Evolutionary conservation across 2,797 vertebrate species (phyloP).

Genomic region (Synanceia verrucosa): DNA sequence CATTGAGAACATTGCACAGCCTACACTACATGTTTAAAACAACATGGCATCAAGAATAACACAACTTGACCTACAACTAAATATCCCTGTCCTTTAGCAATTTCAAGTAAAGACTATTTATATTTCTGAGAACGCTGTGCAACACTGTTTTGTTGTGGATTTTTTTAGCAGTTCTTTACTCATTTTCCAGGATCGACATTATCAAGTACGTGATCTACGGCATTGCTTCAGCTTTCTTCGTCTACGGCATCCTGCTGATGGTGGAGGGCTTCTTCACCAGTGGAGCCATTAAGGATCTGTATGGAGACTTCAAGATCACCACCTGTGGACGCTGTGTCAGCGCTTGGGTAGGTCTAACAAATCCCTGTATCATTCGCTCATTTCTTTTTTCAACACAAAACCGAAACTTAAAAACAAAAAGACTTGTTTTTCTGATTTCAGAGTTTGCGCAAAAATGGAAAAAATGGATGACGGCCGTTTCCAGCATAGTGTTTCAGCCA

Average conservation of each 20-base stretch:
- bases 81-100: not conserved
- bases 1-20: too few relatives aligned
- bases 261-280: slow-evolving; percentile 99
- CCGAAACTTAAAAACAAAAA: too few relatives aligned
- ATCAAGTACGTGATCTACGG: slow-evolving; percentile 99
- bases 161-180: slow-evolving; percentile 26
- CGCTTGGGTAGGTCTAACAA: slow-evolving; percentile 88
- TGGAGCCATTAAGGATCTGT: slow-evolving; percentile 98
- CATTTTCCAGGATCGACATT: slow-evolving; percentile 91
- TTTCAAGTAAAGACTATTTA: not conserved
- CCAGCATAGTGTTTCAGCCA: too few relatives aligned
- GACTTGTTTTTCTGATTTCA: too few relatives aligned
- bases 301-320: slow-evolving; percentile 99
- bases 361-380: too few relatives aligned
- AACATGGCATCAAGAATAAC: not conserved
- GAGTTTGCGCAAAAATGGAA: too few relatives aligned
- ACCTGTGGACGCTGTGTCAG: slow-evolving; percentile 98
- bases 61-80: not conserved
- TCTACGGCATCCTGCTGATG: slow-evolving; percentile 98
- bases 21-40: too few relatives aligned
- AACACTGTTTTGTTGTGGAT: not conserved
- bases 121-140: not conserved
- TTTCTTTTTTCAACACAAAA: too few relatives aligned
- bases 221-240: slow-evolving; percentile 97
- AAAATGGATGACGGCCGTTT: too few relatives aligned